Conservation (phyloP, 2,888 invertebrate species). For the Lithophane ornitopus region DNA sequence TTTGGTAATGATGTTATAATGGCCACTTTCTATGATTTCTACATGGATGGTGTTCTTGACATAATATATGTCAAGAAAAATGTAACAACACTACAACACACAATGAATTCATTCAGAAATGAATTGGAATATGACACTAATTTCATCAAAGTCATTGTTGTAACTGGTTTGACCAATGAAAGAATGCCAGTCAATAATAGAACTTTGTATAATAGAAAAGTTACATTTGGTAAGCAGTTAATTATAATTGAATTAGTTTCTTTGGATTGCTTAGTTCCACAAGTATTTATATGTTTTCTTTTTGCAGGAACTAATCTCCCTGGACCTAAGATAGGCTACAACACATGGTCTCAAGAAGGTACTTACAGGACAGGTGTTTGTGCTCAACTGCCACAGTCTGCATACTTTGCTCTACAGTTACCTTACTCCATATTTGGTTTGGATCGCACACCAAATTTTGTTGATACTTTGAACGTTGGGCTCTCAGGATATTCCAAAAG, state of each 20-base stretch:
- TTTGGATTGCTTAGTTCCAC: not conserved
- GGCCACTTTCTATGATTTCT: slow-evolving; percentile 98
- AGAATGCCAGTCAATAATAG: slow-evolving; percentile 93
- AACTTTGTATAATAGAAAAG: slow-evolving; percentile 93
- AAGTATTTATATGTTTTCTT: slow-evolving; percentile 9
- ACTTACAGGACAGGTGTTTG: slow-evolving; percentile 94
- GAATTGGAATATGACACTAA: slow-evolving; percentile 98
- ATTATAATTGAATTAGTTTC: not conserved
- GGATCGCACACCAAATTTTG: slow-evolving; percentile 99
- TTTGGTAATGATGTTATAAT: slow-evolving; percentile 94
- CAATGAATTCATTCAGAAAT: slow-evolving; percentile 95
- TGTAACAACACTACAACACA: slow-evolving; percentile 86
- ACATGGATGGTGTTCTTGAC: slow-evolving; percentile 98
- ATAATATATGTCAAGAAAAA: slow-evolving; percentile 94
- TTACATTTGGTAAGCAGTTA: slow-evolving; percentile 92
- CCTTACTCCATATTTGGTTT: slow-evolving; percentile 99
- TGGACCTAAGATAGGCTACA: slow-evolving; percentile 96
- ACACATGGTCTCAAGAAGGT: slow-evolving; percentile 97
- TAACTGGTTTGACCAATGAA: slow-evolving; percentile 95
- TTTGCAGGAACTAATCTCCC: slow-evolving; percentile 95
- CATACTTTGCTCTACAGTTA: slow-evolving; percentile 97
- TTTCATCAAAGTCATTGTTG: slow-evolving; percentile 98
- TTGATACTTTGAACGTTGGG: slow-evolving; percentile 96
- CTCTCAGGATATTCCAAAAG: slow-evolving; percentile 92
- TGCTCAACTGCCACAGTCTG: slow-evolving; percentile 97